Conservation (phyloP, 2,888 invertebrate species). For the Hirtodrosophila histrioides region DNA sequence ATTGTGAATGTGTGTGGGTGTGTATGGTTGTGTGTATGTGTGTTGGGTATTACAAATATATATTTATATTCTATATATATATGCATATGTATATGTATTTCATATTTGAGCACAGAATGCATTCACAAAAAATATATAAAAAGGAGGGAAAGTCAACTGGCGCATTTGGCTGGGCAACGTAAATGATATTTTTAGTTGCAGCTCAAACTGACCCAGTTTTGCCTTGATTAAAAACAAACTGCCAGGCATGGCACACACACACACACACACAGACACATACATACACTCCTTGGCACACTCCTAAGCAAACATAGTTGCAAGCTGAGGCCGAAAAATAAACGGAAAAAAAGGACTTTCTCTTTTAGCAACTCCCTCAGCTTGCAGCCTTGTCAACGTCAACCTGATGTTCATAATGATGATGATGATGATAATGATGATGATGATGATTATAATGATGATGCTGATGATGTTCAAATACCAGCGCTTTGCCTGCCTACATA, state of each 20-base stretch:
- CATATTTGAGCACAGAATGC: constrained; percentile 25
- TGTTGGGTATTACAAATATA: constrained; percentile 27
- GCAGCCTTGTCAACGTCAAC: constrained; percentile 54
- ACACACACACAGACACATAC: constrained; percentile 28
- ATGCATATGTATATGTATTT: constrained; percentile 29
- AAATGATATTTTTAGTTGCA: constrained; percentile 79
- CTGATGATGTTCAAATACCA: constrained; percentile 2
- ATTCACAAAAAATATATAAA: constrained; percentile 33
- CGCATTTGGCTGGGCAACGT: constrained; percentile 68
- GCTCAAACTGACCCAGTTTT: constrained; percentile 75
- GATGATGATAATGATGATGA: constrained; percentile 14
- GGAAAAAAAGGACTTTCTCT: constrained; percentile 58
- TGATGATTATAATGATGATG: constrained; percentile 23
- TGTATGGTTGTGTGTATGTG: constrained; percentile 5
- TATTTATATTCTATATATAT: constrained; percentile 26
- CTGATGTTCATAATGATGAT: constrained; percentile 15
- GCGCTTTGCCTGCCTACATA: constrained; percentile 28
- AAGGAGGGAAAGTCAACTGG: constrained; percentile 66
- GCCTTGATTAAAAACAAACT: constrained; percentile 79
- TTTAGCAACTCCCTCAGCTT: constrained; percentile 51
- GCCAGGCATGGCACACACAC: constrained; percentile 45
- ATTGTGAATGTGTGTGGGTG: constrained; percentile 18
- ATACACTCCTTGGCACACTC: constrained; percentile 32
- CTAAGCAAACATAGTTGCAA: constrained; percentile 53
- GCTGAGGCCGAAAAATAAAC: constrained; percentile 15